phyloP scores from a whole-genome alignment of 2,888 invertebrate species.

The Electrophaes corylata region DNA sequence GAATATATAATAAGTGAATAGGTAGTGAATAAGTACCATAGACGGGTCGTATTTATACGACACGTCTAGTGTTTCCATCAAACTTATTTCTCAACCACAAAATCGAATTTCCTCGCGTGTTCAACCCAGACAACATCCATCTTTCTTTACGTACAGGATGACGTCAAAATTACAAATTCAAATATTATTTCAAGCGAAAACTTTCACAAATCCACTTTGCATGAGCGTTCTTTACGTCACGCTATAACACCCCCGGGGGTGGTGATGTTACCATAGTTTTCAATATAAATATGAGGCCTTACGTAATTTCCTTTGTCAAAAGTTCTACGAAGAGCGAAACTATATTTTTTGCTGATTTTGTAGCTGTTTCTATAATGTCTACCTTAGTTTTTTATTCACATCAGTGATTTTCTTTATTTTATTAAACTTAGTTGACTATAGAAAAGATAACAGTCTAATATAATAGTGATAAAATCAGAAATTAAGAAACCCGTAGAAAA shows the following conservation, averaged over 20 bases:
- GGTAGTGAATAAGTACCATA: no score
- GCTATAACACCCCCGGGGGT: constrained; percentile 52
- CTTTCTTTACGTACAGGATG: constrained; percentile 56
- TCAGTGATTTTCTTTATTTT: no score
- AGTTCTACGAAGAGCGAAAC: background rate
- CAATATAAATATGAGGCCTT: constrained; percentile 45
- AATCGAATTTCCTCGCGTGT: constrained; percentile 48
- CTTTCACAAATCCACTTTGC: constrained; percentile 74
- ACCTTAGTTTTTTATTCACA: no score
- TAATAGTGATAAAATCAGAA: no score
- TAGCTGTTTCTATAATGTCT: background rate
- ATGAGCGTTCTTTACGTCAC: constrained; percentile 70
- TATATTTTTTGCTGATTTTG: background rate
- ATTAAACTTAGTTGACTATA: no score
- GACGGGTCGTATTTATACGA: background rate
- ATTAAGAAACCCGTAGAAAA: no score
- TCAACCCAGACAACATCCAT: constrained; percentile 66
- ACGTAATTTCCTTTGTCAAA: constrained; percentile 16
- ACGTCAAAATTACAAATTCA: constrained; percentile 75
- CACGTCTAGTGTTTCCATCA: constrained; percentile 10
- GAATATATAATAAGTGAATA: no score
- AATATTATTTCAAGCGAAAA: constrained; percentile 76
- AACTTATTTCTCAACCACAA: constrained; percentile 32
- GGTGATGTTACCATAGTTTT: constrained; percentile 49
- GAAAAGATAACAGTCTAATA: no score